Evolutionary conservation across 2,888 invertebrate genomes (phyloP).

Genomic region (Tiliacea citrago): DNA sequence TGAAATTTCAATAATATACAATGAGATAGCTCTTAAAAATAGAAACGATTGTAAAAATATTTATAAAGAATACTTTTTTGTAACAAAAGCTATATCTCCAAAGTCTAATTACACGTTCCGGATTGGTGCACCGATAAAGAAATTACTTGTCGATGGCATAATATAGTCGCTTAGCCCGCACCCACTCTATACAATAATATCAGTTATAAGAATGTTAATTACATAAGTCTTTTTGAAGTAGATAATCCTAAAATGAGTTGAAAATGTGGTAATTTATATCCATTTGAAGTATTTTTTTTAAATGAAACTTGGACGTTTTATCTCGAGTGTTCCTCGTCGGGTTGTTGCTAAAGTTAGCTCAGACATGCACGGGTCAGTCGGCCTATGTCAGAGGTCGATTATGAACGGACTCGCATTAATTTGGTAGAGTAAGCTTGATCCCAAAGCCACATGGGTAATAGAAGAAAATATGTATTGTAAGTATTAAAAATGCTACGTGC

Average conservation of each 20-base stretch:
- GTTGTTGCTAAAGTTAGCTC: conserved; percentile 52
- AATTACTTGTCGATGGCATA: conserved; percentile 61
- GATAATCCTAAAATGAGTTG: conserved; percentile 51
- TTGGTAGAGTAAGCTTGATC: conserved; percentile 39
- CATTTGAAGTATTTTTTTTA: conserved; percentile 4
- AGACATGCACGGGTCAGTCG: conserved; percentile 45
- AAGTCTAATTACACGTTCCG: conserved; percentile 63
- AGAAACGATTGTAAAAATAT: conserved; percentile 1
- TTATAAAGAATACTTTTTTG: conserved; percentile 20
- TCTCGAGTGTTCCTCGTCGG: conserved; percentile 25
- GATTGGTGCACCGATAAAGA: conserved; percentile 65
- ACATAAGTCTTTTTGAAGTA: conserved; percentile 74
- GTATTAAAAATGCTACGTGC: background rate
- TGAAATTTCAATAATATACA: background rate
- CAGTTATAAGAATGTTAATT: conserved; percentile 86
- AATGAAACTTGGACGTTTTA: conserved; percentile 20
- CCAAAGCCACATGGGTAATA: conserved; percentile 7
- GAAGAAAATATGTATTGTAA: background rate
- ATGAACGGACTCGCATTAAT: conserved; percentile 30
- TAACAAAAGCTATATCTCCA: conserved; percentile 55
- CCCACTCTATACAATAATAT: conserved; percentile 63
- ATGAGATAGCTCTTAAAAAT: background rate
- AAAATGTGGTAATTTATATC: conserved; percentile 22
- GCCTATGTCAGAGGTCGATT: conserved; percentile 54
- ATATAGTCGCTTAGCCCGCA: conserved; percentile 40